Conservation (phyloP, 2,888 invertebrate species). For the Drosophila nr. perissopoda region DNA sequence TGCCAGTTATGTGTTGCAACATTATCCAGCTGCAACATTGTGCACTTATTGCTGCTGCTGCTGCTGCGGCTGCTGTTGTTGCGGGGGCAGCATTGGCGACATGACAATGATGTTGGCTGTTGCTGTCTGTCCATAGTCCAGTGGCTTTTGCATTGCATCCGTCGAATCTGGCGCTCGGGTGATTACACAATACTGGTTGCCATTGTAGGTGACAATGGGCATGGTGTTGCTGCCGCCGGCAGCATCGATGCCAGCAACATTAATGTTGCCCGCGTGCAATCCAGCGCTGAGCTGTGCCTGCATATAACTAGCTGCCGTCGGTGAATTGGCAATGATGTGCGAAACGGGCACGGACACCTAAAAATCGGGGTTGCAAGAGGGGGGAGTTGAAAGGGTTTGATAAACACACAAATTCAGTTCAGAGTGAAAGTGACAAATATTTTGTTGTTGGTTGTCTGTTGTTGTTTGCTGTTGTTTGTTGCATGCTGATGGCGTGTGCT, state of each 20-base stretch:
- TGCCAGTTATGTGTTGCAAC: slow-evolving; percentile 34
- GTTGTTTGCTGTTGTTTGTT: slow-evolving; percentile 55
- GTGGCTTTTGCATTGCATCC: slow-evolving; percentile 73
- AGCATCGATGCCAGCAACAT: slow-evolving; percentile 31
- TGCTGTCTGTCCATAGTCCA: slow-evolving; percentile 67
- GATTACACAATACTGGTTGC: slow-evolving; percentile 82
- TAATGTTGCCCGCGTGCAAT: slow-evolving; percentile 54
- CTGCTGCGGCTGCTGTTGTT: slow-evolving; percentile 55
- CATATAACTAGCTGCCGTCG: slow-evolving; percentile 82
- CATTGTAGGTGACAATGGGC: slow-evolving; percentile 83
- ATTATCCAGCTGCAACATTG: slow-evolving; percentile 1
- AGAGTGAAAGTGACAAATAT: slow-evolving; percentile 55
- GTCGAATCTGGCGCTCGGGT: slow-evolving; percentile 76
- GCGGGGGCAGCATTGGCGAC: slow-evolving; percentile 78
- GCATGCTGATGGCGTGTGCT: slow-evolving; percentile 62
- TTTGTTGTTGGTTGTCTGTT: slow-evolving; percentile 50
- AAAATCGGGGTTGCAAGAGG: slow-evolving; percentile 37
- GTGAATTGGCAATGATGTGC: slow-evolving; percentile 83
- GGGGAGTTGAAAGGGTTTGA: slow-evolving; percentile 46
- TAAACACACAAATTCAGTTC: slow-evolving; percentile 21
- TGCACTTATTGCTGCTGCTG: slow-evolving; percentile 42
- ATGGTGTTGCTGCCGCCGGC: slow-evolving; percentile 55
- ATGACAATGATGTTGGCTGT: slow-evolving; percentile 82
- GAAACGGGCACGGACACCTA: slow-evolving; percentile 82
- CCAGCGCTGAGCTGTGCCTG: slow-evolving; percentile 78